phyloP scores from a whole-genome alignment of 2,888 invertebrate species.

The Oscheius sp. region DNA sequence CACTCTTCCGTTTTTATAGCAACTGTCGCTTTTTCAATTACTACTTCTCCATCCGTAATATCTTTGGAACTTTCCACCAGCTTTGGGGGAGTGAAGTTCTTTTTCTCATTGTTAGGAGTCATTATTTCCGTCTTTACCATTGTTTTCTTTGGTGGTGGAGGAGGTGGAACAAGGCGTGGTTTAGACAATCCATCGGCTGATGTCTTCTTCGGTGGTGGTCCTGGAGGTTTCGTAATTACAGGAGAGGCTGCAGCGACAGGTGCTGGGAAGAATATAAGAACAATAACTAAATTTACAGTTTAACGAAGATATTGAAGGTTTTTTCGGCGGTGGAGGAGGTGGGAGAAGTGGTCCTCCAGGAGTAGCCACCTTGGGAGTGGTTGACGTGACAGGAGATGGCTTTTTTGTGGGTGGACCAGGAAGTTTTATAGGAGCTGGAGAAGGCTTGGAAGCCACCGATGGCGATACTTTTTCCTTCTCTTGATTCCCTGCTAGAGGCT shows the following conservation, averaged over 20 bases:
- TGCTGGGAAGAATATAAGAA: no score
- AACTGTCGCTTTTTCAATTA: no score
- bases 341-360: background rate
- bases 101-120: background rate
- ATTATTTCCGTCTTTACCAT: background rate
- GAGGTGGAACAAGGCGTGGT: background rate
- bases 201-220: background rate
- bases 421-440: background rate
- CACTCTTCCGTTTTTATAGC: background rate
- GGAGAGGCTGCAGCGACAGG: background rate
- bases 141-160: background rate
- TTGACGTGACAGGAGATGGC: background rate
- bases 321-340: slow-evolving; percentile 24
- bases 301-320: background rate
- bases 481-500: background rate
- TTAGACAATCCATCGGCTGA: background rate
- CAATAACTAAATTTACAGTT: background rate
- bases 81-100: no score
- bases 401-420: background rate
- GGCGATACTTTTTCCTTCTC: background rate
- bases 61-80: no score
- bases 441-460: no score
- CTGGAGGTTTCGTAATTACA: background rate
- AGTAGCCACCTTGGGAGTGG: background rate
- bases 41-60: no score